These are phyloP conservation scores for Progne subis DNA, from an alignment of 2,113 vertebrate genomes.

Conservation along the genomic window DNA sequence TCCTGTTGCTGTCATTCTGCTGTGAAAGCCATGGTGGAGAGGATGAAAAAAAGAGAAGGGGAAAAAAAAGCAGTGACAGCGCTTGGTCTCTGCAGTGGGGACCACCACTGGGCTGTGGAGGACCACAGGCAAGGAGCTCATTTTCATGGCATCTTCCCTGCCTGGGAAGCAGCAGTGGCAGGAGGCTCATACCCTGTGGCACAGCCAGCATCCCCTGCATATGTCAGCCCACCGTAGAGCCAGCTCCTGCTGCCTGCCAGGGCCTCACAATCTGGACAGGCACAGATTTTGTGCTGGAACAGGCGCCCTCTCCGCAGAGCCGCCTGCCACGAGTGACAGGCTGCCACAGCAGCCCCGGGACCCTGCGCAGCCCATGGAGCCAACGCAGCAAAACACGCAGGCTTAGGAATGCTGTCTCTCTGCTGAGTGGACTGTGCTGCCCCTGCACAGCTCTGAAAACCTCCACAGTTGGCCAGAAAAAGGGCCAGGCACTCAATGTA, in stretches of 20 bases:
- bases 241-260: slow-evolving; percentile 40
- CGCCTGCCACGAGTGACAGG: neutral
- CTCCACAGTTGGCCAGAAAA: neutral
- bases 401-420: rapidly evolving
- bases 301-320: neutral
- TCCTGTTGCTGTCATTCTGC: neutral
- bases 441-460: neutral
- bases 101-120: rapidly evolving
- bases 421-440: neutral
- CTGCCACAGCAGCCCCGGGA: neutral
- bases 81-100: neutral
- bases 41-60: neutral
- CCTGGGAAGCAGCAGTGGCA: neutral
- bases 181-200: neutral
- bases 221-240: neutral
- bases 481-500: neutral
- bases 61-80: neutral
- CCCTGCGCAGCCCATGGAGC: rapidly evolving
- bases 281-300: slow-evolving; percentile 20
- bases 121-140: neutral
- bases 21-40: neutral
- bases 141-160: neutral
- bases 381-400: neutral
- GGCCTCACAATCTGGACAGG: slow-evolving; percentile 9
- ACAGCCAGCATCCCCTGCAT: neutral